phyloP scores from a whole-genome alignment of 2,888 invertebrate species.

The Microctonus brassicae region DNA sequence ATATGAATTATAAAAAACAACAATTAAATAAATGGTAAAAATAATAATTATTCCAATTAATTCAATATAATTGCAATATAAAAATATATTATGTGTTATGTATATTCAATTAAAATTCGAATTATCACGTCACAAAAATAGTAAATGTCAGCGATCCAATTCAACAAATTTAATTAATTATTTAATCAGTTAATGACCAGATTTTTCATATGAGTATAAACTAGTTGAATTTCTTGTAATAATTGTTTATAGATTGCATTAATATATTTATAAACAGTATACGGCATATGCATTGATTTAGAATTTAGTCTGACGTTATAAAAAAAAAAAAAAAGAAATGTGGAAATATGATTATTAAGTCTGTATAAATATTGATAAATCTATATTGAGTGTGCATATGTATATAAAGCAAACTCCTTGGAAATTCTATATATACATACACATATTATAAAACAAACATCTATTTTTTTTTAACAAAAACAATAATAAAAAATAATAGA shows the following conservation, averaged over 20 bases:
- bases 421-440: not conserved
- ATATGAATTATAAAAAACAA: not conserved
- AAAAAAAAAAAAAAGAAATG: not conserved
- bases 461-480: not conserved
- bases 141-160: not conserved
- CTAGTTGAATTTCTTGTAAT: not conserved
- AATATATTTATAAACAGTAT: not conserved
- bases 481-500: not conserved
- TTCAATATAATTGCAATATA: not conserved
- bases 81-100: too few relatives aligned
- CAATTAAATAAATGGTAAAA: not conserved
- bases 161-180: not conserved
- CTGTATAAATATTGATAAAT: constrained; percentile 13
- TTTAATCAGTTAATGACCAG: not conserved
- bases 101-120: not conserved
- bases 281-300: not conserved
- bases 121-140: not conserved
- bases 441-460: not conserved
- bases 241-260: not conserved
- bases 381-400: constrained; percentile 38
- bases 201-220: not conserved
- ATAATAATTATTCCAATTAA: not conserved
- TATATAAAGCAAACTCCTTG: constrained; percentile 39
- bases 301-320: not conserved
- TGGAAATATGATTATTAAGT: not conserved